Percentiles rank a stretch among this genome's conserved stretches.
phyloP scores from a whole-genome alignment of 2,888 invertebrate genomes.

The Heliconius erato region DNA sequence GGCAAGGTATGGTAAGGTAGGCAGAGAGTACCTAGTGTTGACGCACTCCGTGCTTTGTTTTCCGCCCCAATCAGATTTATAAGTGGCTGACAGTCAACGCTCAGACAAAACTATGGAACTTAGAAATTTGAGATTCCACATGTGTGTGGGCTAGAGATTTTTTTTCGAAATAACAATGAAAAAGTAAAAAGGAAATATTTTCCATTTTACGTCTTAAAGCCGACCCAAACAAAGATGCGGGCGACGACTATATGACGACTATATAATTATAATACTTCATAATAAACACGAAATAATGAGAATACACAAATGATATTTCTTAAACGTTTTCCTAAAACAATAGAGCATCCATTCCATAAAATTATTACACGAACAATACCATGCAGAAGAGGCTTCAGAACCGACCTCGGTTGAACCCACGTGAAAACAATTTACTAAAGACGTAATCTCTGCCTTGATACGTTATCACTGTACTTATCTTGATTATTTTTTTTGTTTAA shows the following conservation, averaged over 20 bases:
- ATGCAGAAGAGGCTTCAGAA: constrained; percentile 14
- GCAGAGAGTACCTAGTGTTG: too few species aligned
- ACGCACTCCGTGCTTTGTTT: too few species aligned
- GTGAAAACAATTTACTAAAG: constrained; percentile 29
- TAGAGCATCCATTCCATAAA: constrained; percentile 13
- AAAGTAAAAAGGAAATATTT: neutral
- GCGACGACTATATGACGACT: neutral
- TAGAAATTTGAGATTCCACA: too few species aligned
- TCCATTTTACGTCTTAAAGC: neutral
- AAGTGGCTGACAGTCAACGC: too few species aligned
- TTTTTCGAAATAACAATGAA: neutral
- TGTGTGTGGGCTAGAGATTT: too few species aligned
- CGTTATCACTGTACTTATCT: constrained; percentile 24
- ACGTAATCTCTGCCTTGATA: constrained; percentile 26
- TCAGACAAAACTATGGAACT: too few species aligned
- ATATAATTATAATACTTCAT: neutral
- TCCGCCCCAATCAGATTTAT: too few species aligned
- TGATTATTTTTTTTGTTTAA: constrained; percentile 7
- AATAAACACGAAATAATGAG: constrained; percentile 7
- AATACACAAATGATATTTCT: neutral
- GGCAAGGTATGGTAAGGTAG: too few species aligned
- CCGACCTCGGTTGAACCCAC: constrained; percentile 32
- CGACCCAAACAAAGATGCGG: neutral
- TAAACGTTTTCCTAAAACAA: constrained; percentile 19
- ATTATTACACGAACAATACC: constrained; percentile 15